These are phyloP conservation scores for Lasiurus borealis DNA, from an alignment of 2,113 vertebrate species.

Conservation along the genomic window DNA sequence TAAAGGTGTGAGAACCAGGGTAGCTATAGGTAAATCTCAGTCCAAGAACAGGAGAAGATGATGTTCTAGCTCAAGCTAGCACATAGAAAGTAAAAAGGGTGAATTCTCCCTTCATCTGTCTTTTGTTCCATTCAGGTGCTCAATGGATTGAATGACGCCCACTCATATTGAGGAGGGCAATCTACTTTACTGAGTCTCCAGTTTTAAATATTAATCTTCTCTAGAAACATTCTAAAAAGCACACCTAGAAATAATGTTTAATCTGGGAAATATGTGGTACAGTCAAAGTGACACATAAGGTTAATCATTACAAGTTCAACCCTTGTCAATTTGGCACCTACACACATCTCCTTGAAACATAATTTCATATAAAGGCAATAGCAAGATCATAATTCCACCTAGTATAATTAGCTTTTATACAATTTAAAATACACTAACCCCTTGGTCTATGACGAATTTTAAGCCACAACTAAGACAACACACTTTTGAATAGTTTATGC, in stretches of 20 bases:
- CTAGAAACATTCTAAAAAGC: neutral
- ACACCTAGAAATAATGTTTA: neutral
- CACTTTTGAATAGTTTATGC: neutral
- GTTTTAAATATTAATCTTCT: neutral
- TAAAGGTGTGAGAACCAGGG: neutral
- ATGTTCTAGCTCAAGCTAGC: neutral
- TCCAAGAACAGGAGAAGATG: neutral
- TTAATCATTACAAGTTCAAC: neutral
- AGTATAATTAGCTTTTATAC: neutral
- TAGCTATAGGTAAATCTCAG: neutral
- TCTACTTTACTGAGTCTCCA: neutral
- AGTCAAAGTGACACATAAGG: neutral
- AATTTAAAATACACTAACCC: no score
- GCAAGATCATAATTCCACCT: neutral
- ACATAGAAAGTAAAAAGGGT: neutral
- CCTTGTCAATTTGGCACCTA: neutral
- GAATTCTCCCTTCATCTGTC: neutral
- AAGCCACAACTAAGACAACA: neutral
- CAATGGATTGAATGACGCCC: neutral
- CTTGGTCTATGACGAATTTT: neutral
- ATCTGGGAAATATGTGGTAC: neutral
- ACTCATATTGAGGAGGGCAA: neutral
- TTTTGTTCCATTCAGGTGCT: neutral
- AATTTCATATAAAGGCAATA: neutral
- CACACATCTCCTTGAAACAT: neutral